A percentile compares a stretch with the other conserved stretches of the same genome.
Evolutionary conservation across 1,140 invertebrate species (phyloP).

Genomic region (Pteromalus puparum): DNA sequence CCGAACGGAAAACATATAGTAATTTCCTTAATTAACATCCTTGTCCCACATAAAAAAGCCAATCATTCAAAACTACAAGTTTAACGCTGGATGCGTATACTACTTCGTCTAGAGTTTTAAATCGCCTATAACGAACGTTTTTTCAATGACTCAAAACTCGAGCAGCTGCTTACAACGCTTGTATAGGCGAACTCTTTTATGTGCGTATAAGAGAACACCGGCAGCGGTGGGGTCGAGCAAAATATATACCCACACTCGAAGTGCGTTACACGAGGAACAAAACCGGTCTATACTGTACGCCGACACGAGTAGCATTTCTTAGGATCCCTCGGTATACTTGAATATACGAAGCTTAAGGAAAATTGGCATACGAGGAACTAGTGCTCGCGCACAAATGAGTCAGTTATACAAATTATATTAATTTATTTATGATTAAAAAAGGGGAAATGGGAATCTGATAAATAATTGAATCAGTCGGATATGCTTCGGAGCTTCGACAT

Average conservation of each 20-base stretch:
- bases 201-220: neutral
- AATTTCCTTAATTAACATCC: no score
- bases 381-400: no score
- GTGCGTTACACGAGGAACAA: neutral
- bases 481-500: no score
- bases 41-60: no score
- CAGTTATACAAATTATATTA: no score
- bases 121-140: neutral
- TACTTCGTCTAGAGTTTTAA: neutral
- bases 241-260: neutral
- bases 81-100: no score
- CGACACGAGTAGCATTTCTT: neutral
- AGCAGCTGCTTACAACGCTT: neutral
- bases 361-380: no score
- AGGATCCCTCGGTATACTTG: neutral
- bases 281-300: neutral
- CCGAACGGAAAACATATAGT: no score
- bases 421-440: no score
- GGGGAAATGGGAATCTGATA: no score
- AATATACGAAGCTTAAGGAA: neutral
- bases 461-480: no score
- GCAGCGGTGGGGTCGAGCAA: neutral
- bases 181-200: neutral
- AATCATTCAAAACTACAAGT: no score
- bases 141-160: neutral